Evolutionary conservation across 1,140 invertebrate species (phyloP), one percentile per base, ranked within the genome.

Genomic region (Drosophila pseudoananassae): DNA sequence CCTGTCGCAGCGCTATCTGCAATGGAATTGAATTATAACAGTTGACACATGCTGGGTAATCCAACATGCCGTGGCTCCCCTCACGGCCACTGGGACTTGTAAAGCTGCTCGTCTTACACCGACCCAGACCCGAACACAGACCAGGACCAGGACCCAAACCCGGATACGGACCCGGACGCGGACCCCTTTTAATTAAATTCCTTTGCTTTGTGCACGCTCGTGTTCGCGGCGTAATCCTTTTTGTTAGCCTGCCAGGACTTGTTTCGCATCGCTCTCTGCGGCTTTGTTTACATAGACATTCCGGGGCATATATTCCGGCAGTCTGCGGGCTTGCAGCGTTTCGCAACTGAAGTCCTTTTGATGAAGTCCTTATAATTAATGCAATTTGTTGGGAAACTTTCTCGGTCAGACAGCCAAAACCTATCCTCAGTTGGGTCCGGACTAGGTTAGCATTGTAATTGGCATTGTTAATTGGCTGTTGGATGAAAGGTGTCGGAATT

Each of bases 121-220:
- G 47, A 15, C 36, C 43, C 36, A 14, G 7, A 9, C 40, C 38
- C 31, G 8, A 10, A 0, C 8, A 9, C 9, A 33, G 31, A 33
- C 9, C 8, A 9, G 31, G 31, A 33, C 31, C 31, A 10, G 31
- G 10, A 33, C 31, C 33, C 10, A 10, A 10, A 12, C 10, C 33
- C 33, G 10, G 10, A 36, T 10, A 2, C 33, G 3, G 33, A 36
- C 33, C 33, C 33, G 33, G 33, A 31, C 33, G 31, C 56, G 33
- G 47, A n/a, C 33, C 47, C 36, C 36, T 85, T 85, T 88, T 89
- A 88, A 89, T 88, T 89, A 88, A 88, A 88, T 88, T 88, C 79
- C 58, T 65, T 87, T 68, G 72, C 82, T 76, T 76, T 82, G 69
- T 82, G 83, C 76, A 45, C 66, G 54, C 72, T 55, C 81, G 61